Evolutionary conservation across 2,888 invertebrate genomes (phyloP).

Genomic region (Nomada goodeniana): DNA sequence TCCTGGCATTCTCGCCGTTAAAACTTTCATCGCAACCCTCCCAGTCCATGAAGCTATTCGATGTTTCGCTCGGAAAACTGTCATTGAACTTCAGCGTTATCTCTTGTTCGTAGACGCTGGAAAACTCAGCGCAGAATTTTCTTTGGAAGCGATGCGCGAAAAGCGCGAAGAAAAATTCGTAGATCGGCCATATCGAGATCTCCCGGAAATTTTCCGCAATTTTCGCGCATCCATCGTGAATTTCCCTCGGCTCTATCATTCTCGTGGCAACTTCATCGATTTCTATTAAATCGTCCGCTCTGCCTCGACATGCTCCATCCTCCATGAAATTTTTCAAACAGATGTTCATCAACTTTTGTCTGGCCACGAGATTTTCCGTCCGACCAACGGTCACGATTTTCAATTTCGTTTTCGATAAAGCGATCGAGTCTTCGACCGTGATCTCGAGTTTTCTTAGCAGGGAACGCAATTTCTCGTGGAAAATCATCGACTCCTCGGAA

Average conservation of each 20-base stretch:
- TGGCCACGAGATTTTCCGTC: conserved; percentile 57
- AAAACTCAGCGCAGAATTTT: conserved; percentile 50
- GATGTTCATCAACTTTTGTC: conserved; percentile 65
- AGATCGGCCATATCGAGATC: conserved; percentile 86
- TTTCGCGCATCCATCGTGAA: background rate
- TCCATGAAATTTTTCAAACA: conserved; percentile 71
- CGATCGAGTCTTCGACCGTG: conserved; percentile 52
- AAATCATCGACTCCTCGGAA: conserved; percentile 63
- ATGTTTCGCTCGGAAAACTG: background rate
- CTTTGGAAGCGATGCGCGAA: conserved; percentile 75
- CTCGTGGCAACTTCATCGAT: conserved; percentile 60
- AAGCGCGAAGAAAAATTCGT: conserved; percentile 85
- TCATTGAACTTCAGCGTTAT: background rate
- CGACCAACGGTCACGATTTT: conserved; percentile 70
- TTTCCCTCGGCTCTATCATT: conserved; percentile 45
- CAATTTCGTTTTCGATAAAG: conserved; percentile 51
- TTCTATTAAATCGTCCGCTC: conserved; percentile 48
- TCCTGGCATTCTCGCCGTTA: background rate
- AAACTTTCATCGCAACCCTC: background rate
- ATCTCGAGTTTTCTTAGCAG: conserved; percentile 64
- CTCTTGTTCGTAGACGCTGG: background rate
- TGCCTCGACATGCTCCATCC: conserved; percentile 55
- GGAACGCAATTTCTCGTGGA: conserved; percentile 60
- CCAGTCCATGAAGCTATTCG: background rate
- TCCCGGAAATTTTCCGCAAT: conserved; percentile 71